These are phyloP conservation scores for Trichomycterus rosablanca DNA, from an alignment of 2,113 vertebrate genomes.

Conservation along the genomic window DNA sequence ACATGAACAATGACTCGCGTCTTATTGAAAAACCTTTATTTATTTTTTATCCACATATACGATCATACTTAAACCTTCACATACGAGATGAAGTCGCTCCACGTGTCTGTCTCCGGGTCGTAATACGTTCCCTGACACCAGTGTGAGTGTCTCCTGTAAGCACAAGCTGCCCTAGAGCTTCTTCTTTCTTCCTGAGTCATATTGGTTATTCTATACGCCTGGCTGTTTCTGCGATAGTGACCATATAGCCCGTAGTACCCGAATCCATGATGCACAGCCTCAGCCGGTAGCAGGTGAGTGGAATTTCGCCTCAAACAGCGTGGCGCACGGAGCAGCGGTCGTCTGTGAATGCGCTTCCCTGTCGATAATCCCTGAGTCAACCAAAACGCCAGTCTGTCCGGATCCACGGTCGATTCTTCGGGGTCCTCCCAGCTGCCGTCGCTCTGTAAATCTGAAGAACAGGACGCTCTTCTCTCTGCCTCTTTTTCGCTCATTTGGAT, in stretches of 20 bases:
- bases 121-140: slow-evolving; percentile 55
- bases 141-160: slow-evolving; percentile 33
- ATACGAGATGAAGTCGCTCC: slow-evolving; percentile 81
- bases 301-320: slow-evolving; percentile 71
- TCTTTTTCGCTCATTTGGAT: slow-evolving; percentile 62
- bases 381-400: too few species aligned
- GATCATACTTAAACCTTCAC: slow-evolving; percentile 59
- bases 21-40: too few species aligned
- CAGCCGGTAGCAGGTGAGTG: slow-evolving; percentile 65
- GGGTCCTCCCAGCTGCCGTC: slow-evolving; percentile 32
- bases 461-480: slow-evolving; percentile 29
- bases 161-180: slow-evolving; percentile 22
- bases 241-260: slow-evolving; percentile 63
- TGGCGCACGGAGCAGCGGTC: slow-evolving; percentile 59
- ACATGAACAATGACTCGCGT: too few species aligned
- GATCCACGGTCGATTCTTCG: not conserved
- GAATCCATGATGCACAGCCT: slow-evolving; percentile 37
- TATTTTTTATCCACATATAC: too few species aligned
- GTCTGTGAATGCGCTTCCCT: slow-evolving; percentile 25
- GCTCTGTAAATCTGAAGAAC: slow-evolving; percentile 45
- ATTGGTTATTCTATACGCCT: slow-evolving; percentile 48
- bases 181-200: slow-evolving; percentile 16
- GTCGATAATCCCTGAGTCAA: slow-evolving; percentile 8
- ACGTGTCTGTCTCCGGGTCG: slow-evolving; percentile 62
- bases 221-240: slow-evolving; percentile 65